Conservation (phyloP, 2,113 vertebrate genomes). For the Actenoides lindsayi region DNA sequence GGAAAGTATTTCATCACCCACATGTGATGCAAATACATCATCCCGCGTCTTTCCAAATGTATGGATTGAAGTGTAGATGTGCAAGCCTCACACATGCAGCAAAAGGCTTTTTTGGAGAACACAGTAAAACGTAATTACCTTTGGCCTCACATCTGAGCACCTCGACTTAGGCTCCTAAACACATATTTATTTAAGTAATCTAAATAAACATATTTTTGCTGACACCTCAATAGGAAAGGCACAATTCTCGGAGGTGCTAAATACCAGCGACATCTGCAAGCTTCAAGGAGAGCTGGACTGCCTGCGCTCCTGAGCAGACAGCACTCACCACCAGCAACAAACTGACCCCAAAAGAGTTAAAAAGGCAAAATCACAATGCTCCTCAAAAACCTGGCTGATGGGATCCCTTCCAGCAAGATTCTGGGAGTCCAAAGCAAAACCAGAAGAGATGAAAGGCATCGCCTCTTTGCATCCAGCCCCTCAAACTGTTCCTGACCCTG, state of each 20-base stretch:
- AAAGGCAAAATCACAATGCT: not conserved
- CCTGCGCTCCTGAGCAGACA: not conserved
- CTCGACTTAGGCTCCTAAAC: slow-evolving; percentile 41
- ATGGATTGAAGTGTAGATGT: slow-evolving; percentile 43
- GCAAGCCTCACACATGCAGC: slow-evolving; percentile 45
- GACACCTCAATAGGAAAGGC: slow-evolving; percentile 59
- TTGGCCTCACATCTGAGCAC: slow-evolving; percentile 64
- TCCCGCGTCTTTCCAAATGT: slow-evolving; percentile 28
- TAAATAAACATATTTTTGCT: slow-evolving; percentile 67
- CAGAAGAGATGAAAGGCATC: not conserved
- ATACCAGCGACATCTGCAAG: slow-evolving; percentile 22
- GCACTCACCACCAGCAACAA: not conserved
- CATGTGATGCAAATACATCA: slow-evolving; percentile 67
- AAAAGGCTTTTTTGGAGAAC: slow-evolving; percentile 35
- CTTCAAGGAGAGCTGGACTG: not conserved
- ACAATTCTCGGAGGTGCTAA: slow-evolving; percentile 4
- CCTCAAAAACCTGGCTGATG: not conserved
- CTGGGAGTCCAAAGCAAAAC: not conserved
- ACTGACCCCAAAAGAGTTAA: not conserved
- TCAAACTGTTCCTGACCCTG: accelerated
- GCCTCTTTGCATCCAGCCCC: not conserved
- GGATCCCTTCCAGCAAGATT: not conserved
- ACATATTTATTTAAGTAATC: slow-evolving; percentile 67
- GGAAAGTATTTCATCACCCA: slow-evolving; percentile 68
- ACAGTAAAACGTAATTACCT: slow-evolving; percentile 52